These are phyloP conservation scores for Anoplius nigerrimus DNA, from an alignment of 2,888 invertebrate genomes.

Conservation along the genomic window DNA sequence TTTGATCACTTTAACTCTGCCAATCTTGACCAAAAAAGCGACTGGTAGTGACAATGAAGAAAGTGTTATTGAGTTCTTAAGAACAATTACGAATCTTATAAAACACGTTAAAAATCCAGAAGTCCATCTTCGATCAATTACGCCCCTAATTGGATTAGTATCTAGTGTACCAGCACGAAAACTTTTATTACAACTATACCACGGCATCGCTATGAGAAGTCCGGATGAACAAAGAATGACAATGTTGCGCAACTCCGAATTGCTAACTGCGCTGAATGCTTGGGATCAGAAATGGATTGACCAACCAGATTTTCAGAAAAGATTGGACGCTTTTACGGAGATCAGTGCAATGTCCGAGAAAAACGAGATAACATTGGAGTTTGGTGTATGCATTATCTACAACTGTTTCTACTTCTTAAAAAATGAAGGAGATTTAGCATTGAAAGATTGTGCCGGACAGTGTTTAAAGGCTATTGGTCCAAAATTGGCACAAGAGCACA, in stretches of 20 bases:
- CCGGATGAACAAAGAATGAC: slow-evolving; percentile 70
- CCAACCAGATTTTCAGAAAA: slow-evolving; percentile 91
- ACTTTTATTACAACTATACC: slow-evolving; percentile 80
- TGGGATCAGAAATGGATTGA: slow-evolving; percentile 93
- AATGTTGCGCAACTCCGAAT: slow-evolving; percentile 75
- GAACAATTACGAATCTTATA: slow-evolving; percentile 85
- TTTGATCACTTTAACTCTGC: slow-evolving; percentile 83
- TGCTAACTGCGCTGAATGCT: slow-evolving; percentile 86
- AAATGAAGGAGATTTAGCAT: slow-evolving; percentile 88
- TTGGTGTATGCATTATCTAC: slow-evolving; percentile 85
- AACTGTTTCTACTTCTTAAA: slow-evolving; percentile 88
- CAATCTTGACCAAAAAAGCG: slow-evolving; percentile 83
- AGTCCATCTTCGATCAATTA: slow-evolving; percentile 82
- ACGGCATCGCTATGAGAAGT: slow-evolving; percentile 77
- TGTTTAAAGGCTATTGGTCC: slow-evolving; percentile 84
- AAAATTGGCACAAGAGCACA: slow-evolving; percentile 78
- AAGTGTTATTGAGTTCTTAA: slow-evolving; percentile 82
- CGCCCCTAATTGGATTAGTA: slow-evolving; percentile 84
- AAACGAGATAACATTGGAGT: slow-evolving; percentile 76
- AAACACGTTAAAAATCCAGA: slow-evolving; percentile 81
- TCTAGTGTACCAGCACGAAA: slow-evolving; percentile 82
- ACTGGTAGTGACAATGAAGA: slow-evolving; percentile 81
- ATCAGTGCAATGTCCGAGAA: slow-evolving; percentile 79
- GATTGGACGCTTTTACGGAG: slow-evolving; percentile 86
- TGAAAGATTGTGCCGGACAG: slow-evolving; percentile 86